Evolutionary conservation across 2,797 vertebrate species (phyloP).

Genomic region (Huso huso): DNA sequence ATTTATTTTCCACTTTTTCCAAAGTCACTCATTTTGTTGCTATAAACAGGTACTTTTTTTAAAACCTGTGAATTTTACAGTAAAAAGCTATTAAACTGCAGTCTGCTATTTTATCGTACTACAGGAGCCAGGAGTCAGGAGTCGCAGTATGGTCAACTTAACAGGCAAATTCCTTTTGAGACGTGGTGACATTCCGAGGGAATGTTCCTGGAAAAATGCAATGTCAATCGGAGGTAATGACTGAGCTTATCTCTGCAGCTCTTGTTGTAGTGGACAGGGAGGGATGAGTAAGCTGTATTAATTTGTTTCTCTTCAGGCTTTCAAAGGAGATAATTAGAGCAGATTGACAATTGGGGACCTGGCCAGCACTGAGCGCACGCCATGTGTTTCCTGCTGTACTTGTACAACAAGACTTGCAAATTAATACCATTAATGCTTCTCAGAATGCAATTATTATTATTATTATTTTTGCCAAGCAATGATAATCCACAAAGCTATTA

Average conservation of each 20-base stretch:
- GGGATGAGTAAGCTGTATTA: background rate
- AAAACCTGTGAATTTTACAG: no score
- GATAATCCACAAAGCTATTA: background rate
- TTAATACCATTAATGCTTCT: no score
- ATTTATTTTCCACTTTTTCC: no score
- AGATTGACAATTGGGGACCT: background rate
- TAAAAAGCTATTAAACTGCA: background rate
- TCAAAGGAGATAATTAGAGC: background rate
- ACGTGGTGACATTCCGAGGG: background rate
- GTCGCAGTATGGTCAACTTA: background rate
- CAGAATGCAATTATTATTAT: no score
- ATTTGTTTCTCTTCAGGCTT: background rate
- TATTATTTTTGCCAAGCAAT: no score
- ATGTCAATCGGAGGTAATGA: background rate
- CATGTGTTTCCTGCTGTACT: no score
- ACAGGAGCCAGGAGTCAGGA: background rate
- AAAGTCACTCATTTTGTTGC: no score
- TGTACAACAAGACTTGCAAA: no score
- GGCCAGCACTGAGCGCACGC: background rate
- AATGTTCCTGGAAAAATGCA: background rate
- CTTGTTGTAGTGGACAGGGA: background rate
- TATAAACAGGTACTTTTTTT: no score
- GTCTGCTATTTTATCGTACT: background rate
- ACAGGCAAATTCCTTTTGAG: background rate
- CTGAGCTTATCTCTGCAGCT: background rate